These are phyloP conservation scores for Hedya salicella DNA, from an alignment of 2,888 invertebrate species.

Conservation along the genomic window DNA sequence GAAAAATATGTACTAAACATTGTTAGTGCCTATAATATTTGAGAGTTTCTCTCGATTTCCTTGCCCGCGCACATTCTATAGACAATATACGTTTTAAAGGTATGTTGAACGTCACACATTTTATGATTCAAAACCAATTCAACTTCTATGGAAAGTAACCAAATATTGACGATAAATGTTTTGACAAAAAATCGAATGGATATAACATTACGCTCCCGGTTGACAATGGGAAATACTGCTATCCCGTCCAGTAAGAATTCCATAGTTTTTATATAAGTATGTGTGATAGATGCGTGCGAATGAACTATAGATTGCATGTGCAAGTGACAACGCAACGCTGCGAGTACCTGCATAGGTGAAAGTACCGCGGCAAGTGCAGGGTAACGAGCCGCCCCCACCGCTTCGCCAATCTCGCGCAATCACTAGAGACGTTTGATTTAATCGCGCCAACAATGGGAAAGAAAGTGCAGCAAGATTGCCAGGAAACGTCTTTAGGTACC, in stretches of 20 bases:
- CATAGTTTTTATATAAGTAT: constrained; percentile 4
- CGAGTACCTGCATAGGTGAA: constrained; percentile 72
- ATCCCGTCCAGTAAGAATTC: not conserved
- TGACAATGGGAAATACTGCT: too few relatives aligned
- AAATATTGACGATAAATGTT: too few relatives aligned
- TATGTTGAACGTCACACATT: too few relatives aligned
- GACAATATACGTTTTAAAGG: too few relatives aligned
- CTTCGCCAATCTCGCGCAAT: constrained; percentile 75
- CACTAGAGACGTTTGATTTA: constrained; percentile 78
- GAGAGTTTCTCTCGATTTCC: too few relatives aligned
- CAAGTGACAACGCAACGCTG: constrained; percentile 65
- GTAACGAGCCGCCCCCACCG: constrained; percentile 67
- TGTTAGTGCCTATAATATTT: too few relatives aligned
- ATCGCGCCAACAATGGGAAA: constrained; percentile 79
- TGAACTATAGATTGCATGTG: constrained; percentile 62
- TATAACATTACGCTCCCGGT: too few relatives aligned
- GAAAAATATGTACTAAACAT: too few relatives aligned
- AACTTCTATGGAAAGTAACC: too few relatives aligned
- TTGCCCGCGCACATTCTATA: too few relatives aligned
- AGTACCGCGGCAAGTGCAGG: constrained; percentile 75
- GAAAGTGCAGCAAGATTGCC: constrained; percentile 81
- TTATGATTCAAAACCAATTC: too few relatives aligned
- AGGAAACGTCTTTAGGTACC: constrained; percentile 57
- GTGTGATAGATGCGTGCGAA: constrained; percentile 53
- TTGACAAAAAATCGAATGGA: too few relatives aligned